Evolutionary conservation across 2,113 vertebrate species (phyloP).

Genomic region (Sturnus vulgaris): DNA sequence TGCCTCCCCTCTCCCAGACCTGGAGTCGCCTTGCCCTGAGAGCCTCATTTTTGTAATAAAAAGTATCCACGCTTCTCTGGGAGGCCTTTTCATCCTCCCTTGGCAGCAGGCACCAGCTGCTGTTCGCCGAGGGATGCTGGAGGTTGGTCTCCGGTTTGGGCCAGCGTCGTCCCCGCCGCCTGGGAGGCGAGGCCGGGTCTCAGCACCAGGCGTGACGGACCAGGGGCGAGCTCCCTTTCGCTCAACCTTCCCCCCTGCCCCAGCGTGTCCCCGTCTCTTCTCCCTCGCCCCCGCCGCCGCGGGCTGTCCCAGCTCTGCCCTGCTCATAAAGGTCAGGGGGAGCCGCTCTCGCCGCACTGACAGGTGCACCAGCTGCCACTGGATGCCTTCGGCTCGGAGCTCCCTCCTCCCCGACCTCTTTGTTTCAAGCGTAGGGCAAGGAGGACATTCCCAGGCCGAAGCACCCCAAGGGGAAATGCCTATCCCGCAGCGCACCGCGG

Average conservation of each 20-base stretch:
- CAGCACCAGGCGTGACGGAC: not conserved
- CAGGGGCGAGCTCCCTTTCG: not conserved
- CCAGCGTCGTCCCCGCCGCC: not conserved
- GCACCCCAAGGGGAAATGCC: not conserved
- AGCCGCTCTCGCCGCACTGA: not conserved
- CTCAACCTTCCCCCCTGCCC: not conserved
- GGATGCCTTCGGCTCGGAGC: not conserved
- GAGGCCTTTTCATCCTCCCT: not conserved
- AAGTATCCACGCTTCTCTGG: not conserved
- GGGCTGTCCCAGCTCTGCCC: not conserved
- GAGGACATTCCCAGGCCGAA: not conserved
- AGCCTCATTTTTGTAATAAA: not conserved
- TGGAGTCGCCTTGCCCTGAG: not conserved
- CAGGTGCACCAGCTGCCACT: constrained; percentile 13
- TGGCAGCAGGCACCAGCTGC: constrained; percentile 15
- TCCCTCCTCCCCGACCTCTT: not conserved
- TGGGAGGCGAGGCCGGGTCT: not conserved
- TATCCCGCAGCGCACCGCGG: not conserved
- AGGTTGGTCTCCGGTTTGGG: not conserved
- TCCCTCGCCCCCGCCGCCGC: not conserved
- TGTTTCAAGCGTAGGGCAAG: not conserved
- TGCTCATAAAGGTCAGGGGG: not conserved
- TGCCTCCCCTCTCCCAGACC: not conserved
- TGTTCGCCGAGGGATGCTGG: not conserved
- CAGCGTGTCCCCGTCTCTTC: not conserved